Conservation (phyloP, 2,888 invertebrate genomes). For the Nomada ferruginata region DNA sequence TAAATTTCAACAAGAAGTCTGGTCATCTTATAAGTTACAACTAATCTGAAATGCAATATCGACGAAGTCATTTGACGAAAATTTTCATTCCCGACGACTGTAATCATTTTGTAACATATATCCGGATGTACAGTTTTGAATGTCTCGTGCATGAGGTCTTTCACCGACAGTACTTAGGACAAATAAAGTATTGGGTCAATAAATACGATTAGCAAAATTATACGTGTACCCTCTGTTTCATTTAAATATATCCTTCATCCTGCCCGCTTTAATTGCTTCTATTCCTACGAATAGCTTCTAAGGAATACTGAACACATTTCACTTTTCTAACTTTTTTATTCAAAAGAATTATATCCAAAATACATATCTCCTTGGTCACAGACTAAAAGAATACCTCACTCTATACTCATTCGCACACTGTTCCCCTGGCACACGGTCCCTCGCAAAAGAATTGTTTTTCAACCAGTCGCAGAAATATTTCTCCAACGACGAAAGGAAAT, state of each 20-base stretch:
- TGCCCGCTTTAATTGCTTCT: neutral
- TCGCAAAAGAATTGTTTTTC: neutral
- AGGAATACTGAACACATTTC: neutral
- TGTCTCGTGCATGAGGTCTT: conserved; percentile 50
- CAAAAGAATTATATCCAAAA: conserved; percentile 37
- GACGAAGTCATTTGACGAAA: neutral
- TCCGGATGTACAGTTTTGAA: conserved; percentile 42
- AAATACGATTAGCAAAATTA: conserved; percentile 41
- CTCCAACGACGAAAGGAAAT: neutral
- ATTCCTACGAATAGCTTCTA: neutral
- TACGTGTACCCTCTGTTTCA: conserved; percentile 5
- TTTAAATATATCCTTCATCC: neutral
- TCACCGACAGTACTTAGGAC: conserved; percentile 45
- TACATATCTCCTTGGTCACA: conserved; percentile 20
- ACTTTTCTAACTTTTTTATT: conserved; percentile 39
- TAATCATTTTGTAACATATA: conserved; percentile 43
- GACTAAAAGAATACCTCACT: conserved; percentile 1
- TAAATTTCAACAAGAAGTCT: neutral
- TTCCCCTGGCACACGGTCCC: neutral
- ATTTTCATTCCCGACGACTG: neutral
- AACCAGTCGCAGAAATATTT: conserved; percentile 14
- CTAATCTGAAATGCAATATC: neutral
- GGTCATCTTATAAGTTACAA: neutral
- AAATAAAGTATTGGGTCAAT: conserved; percentile 47
- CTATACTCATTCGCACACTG: conserved; percentile 10